Evolutionary conservation across 2,888 invertebrate genomes (phyloP).

Genomic region (Odontomyia ornata): DNA sequence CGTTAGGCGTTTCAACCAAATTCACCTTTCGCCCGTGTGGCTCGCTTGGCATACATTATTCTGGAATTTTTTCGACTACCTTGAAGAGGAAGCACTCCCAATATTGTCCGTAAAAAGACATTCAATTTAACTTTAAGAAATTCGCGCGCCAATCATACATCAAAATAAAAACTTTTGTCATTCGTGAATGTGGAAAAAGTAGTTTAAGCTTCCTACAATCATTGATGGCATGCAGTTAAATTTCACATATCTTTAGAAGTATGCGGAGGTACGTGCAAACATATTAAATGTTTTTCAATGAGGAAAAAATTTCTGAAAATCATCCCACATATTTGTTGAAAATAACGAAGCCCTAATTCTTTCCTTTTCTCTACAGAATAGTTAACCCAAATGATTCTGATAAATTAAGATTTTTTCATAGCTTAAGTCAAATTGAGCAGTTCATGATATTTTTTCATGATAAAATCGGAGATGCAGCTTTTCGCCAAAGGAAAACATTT

Average conservation of each 20-base stretch:
- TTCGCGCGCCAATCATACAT: constrained; percentile 29
- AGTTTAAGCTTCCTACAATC: constrained; percentile 18
- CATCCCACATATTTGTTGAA: neutral
- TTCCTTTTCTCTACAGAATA: neutral
- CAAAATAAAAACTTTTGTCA: constrained; percentile 21
- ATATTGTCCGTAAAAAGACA: constrained; percentile 17
- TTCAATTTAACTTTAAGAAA: constrained; percentile 23
- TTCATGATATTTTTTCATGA: too few species aligned
- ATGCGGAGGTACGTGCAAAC: neutral
- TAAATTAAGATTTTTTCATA: too few species aligned
- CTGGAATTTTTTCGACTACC: neutral
- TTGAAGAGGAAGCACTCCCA: neutral
- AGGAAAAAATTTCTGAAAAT: neutral
- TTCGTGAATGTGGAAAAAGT: constrained; percentile 3
- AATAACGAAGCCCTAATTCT: constrained; percentile 2
- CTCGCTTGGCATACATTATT: constrained; percentile 10
- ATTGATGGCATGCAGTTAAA: neutral
- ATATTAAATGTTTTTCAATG: neutral
- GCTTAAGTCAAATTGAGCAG: too few species aligned
- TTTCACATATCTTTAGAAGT: neutral
- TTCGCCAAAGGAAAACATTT: too few species aligned
- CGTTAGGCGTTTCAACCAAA: constrained; percentile 25
- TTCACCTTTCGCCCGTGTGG: neutral
- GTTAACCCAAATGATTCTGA: constrained; percentile 8
- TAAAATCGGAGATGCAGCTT: too few species aligned